Base-by-base conservation (phyloP, 2,113 vertebrate genomes). In the Narcine bancroftii region DNA sequence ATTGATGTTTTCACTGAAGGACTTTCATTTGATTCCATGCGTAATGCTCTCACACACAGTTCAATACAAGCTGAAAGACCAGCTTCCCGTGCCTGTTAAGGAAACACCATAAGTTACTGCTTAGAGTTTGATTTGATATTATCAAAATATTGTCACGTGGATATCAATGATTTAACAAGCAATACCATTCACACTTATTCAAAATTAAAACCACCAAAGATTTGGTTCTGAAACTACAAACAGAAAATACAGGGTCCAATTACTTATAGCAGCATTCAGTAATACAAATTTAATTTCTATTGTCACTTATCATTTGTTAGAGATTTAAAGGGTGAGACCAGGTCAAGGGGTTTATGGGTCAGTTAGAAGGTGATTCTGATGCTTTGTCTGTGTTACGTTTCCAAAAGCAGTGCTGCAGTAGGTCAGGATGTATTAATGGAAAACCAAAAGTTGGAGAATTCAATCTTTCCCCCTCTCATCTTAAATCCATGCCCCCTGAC, bases 21-120 rank as follows among this genome's bases (percentile, higher is more conserved):
- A 92, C 95, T 97, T 95, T 99, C 97, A 93, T 96, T 95, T 53
- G 97, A 96, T 93, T 98, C 97, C 94, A 99, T 96, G 63, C 96
- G 97, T 93, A 99, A 93, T 10, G 98, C 98, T 94, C 97, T 97
- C 89, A 99, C 96, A 93, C 98, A 99, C 92, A 99, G 95, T 93
- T 99, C 98, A 93, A 99, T 97, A 94, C 98, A 99, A 53, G 96
- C 96, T 77, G 97, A 97, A 93, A 99, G 95, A 93, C 98, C 98
- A 94, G 95, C 95, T 83, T 95, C 95, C 94, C 97, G 97, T 3
- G 98, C 96, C 98, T 99, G 94, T 89, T 94, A 95, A 94, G 93
- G 93, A 92, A 92, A 93, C 26, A 73, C 56, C 50, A 53, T 10
- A 81, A 77, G 36, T 17, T 42, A 73, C 45, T 77, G 65, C 63